These are phyloP conservation scores for Epistrophe eligans DNA, from an alignment of 2,888 invertebrate species.

Conservation along the genomic window DNA sequence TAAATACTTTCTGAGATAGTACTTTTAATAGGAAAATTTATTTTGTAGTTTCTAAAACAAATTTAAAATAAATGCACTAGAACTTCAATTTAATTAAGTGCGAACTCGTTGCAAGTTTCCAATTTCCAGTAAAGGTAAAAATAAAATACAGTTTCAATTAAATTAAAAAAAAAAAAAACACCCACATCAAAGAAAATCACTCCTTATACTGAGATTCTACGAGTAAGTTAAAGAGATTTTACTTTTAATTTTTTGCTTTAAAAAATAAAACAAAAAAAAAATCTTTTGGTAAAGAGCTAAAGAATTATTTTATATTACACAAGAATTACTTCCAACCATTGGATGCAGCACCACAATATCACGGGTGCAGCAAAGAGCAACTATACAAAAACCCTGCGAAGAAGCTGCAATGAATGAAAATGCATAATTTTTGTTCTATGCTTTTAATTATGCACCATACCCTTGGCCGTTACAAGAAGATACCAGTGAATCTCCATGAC, in stretches of 20 bases:
- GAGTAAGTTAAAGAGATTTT: background rate
- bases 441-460: conserved; percentile 63
- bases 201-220: background rate
- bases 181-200: background rate
- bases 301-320: background rate
- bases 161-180: background rate
- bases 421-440: conserved; percentile 58
- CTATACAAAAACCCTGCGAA: background rate
- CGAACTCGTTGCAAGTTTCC: too few relatives aligned
- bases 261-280: background rate
- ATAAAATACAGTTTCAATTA: background rate
- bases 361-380: background rate
- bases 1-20: too few relatives aligned
- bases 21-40: too few relatives aligned
- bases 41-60: too few relatives aligned
- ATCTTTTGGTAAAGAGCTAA: background rate
- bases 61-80: too few relatives aligned
- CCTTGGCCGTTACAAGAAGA: conserved; percentile 24
- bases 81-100: too few relatives aligned
- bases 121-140: too few relatives aligned
- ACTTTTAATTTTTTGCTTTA: background rate
- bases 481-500: conserved; percentile 53
- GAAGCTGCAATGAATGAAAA: conserved; percentile 46
- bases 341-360: background rate
- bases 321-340: conserved; percentile 1